Percentiles rank a stretch among this genome's conserved stretches.
phyloP scores from a whole-genome alignment of 1,140 invertebrate genomes.

The Gonatopus flavifemur region DNA sequence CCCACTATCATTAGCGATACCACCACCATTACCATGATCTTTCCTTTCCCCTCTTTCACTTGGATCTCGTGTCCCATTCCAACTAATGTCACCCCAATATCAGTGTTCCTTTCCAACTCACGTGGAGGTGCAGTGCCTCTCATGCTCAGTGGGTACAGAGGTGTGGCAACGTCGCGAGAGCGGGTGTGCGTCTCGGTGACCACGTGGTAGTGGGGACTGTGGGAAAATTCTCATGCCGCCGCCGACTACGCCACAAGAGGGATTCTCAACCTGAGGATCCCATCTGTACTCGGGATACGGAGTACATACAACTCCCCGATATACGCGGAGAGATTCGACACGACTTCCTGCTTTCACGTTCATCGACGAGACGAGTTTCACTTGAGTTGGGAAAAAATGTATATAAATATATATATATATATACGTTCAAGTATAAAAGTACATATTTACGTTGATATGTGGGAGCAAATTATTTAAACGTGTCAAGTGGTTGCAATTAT shows the following conservation, averaged over 20 bases:
- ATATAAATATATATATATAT: conserved; percentile 5
- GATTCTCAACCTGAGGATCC: conserved; percentile 38
- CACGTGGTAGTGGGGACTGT: conserved; percentile 49
- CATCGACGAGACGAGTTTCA: conserved; percentile 32
- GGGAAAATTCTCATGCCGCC: conserved; percentile 59
- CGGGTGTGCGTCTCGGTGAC: conserved; percentile 46
- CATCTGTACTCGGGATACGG: no score
- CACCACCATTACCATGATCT: no score
- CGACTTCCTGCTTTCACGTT: conserved; percentile 46
- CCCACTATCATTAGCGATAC: no score
- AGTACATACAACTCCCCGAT: no score
- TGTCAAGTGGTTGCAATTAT: no score
- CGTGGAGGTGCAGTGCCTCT: conserved; percentile 29
- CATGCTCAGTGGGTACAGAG: conserved; percentile 37
- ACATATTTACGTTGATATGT: no score
- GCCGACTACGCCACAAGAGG: conserved; percentile 40
- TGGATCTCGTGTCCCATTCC: no score
- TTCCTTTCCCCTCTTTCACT: conserved; percentile 5
- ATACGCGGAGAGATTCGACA: no score
- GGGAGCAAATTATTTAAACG: no score
- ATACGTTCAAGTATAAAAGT: not conserved
- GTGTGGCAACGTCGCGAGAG: conserved; percentile 55
- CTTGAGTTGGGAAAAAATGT: conserved; percentile 14
- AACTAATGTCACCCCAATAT: conserved; percentile 1
- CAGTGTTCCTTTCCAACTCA: not conserved